Percentiles rank a stretch among this genome's conserved stretches.
phyloP scores from a whole-genome alignment of 2,888 invertebrate species.

The Ornithoptera priamus region DNA sequence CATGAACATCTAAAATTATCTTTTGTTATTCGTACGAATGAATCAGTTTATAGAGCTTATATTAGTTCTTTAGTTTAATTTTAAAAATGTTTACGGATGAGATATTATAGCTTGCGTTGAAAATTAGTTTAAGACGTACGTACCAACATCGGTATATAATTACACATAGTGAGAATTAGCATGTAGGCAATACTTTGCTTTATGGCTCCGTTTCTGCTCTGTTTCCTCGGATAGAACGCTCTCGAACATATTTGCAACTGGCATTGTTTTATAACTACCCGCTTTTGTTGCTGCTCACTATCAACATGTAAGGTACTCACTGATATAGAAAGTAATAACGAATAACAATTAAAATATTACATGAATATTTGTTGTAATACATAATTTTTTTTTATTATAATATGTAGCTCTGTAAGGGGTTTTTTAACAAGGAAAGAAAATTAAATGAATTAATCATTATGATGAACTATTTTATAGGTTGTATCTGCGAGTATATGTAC shows the following conservation, averaged over 20 bases:
- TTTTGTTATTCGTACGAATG: conserved; percentile 2
- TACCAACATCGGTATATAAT: conserved; percentile 51
- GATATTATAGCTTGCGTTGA: conserved; percentile 61
- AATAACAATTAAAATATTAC: background rate
- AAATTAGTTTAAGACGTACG: conserved; percentile 60
- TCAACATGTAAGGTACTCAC: conserved; percentile 14
- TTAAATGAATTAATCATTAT: no score
- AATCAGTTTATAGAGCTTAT: conserved; percentile 7
- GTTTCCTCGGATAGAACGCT: conserved; percentile 60
- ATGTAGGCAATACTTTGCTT: conserved; percentile 72
- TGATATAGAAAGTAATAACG: background rate
- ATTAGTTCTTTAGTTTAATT: conserved; percentile 28
- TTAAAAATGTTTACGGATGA: conserved; percentile 61
- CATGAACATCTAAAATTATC: conserved; percentile 30
- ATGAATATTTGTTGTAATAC: background rate
- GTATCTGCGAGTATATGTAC: background rate
- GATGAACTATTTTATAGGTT: no score
- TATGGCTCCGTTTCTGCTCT: conserved; percentile 74
- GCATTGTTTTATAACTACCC: conserved; percentile 63
- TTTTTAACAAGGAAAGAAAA: no score
- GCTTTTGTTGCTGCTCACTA: conserved; percentile 54
- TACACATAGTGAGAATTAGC: conserved; percentile 72
- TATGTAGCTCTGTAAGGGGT: no score
- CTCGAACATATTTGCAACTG: conserved; percentile 72
- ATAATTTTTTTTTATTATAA: background rate